Evolutionary conservation across 2,113 vertebrate genomes (phyloP).

Genomic region (Philantomba maxwellii): DNA sequence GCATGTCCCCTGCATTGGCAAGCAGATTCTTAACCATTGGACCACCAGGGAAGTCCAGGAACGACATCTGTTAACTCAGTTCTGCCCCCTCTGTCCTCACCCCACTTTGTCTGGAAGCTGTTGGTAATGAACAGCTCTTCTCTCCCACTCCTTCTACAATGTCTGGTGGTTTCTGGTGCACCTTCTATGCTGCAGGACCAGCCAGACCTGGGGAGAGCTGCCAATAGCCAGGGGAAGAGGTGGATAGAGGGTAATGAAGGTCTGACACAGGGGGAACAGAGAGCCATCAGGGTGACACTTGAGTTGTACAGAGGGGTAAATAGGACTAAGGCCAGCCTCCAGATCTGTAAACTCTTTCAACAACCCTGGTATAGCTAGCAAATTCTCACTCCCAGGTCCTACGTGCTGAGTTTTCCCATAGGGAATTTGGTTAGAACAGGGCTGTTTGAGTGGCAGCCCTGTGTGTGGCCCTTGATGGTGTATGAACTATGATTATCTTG

Average conservation of each 20-base stretch:
- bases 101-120: not conserved
- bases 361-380: rapidly evolving
- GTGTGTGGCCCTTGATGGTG: not conserved
- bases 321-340: not conserved
- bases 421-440: not conserved
- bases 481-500: not conserved
- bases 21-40: not conserved
- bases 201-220: not conserved
- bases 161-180: not conserved
- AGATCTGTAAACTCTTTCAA: not conserved
- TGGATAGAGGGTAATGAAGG: not conserved
- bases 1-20: not conserved
- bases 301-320: not conserved
- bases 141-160: not conserved
- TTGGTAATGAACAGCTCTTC: not conserved
- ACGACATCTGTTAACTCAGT: not conserved
- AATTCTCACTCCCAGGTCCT: not conserved
- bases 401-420: not conserved
- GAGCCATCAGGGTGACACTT: not conserved
- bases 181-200: not conserved
- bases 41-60: not conserved
- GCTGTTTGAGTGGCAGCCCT: not conserved
- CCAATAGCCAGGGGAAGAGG: not conserved
- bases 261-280: not conserved
- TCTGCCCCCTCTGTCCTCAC: not conserved